These are phyloP conservation scores for Elgaria multicarinata DNA, from an alignment of 2,113 vertebrate species.

Conservation along the genomic window DNA sequence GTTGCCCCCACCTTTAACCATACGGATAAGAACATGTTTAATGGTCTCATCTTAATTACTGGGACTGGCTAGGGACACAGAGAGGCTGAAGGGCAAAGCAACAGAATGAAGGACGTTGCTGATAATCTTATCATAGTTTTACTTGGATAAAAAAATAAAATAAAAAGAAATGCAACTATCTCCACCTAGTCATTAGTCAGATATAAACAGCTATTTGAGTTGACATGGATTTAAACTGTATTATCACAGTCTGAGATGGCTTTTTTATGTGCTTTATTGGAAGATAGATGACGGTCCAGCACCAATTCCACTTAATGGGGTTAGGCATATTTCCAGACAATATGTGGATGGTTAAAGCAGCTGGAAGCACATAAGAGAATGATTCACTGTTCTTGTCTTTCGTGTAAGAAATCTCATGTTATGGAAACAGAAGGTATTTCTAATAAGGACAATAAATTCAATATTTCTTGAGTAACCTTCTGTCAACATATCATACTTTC, in stretches of 20 bases:
- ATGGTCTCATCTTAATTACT: slow-evolving; percentile 52
- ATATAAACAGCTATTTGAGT: slow-evolving; percentile 37
- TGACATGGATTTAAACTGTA: not conserved
- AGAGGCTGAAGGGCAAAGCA: slow-evolving; percentile 46
- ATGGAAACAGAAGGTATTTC: not conserved
- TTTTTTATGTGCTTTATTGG: not conserved
- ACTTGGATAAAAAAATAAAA: not conserved
- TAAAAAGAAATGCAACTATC: slow-evolving; percentile 27
- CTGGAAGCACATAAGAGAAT: not conserved
- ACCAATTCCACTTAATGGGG: slow-evolving; percentile 34
- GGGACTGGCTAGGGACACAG: slow-evolving; percentile 30
- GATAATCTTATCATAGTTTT: slow-evolving; percentile 46
- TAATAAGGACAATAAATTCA: not conserved
- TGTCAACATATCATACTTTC: not conserved
- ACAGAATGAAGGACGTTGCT: slow-evolving; percentile 37
- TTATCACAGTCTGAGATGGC: slow-evolving; percentile 18
- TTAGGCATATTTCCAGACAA: slow-evolving; percentile 37
- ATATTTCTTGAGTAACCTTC: not conserved
- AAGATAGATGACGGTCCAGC: slow-evolving; percentile 50
- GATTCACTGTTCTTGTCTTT: slow-evolving; percentile 19
- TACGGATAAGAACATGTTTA: slow-evolving; percentile 19
- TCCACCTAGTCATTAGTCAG: slow-evolving; percentile 51
- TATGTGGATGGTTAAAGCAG: not conserved
- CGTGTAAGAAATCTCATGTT: not conserved
- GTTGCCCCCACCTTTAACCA: slow-evolving; percentile 34